Conservation (phyloP, 1,140 invertebrate genomes). For the Mamestra configurata region DNA sequence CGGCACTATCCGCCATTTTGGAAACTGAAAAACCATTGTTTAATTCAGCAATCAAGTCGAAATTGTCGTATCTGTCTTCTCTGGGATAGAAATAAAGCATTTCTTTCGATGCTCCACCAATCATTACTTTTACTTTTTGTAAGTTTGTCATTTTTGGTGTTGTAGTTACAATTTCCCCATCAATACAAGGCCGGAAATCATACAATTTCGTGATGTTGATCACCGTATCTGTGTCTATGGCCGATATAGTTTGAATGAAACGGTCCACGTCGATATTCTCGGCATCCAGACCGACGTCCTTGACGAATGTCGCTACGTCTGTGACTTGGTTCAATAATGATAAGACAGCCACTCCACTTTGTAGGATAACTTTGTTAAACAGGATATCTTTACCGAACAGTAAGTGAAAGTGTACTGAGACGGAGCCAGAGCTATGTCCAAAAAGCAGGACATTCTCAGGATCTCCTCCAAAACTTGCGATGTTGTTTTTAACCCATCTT, state of each 20-base stretch:
- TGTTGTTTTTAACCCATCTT: constrained; percentile 52
- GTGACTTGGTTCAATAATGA: neutral
- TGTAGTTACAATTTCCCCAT: neutral
- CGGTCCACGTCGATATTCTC: neutral
- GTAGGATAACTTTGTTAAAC: constrained; percentile 52
- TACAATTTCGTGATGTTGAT: constrained; percentile 4
- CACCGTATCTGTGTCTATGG: neutral
- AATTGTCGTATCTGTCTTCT: neutral
- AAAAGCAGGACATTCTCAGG: constrained; percentile 46
- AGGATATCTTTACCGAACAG: constrained; percentile 18
- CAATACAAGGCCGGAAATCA: neutral
- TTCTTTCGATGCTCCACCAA: neutral
- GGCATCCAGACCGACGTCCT: neutral
- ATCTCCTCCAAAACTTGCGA: constrained; percentile 49
- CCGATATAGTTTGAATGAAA: neutral
- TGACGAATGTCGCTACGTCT: constrained; percentile 1
- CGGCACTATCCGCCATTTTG: neutral
- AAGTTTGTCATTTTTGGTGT: constrained; percentile 9
- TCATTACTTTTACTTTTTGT: constrained; percentile 19
- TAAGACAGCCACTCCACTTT: constrained; percentile 17
- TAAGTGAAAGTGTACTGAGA: constrained; percentile 27
- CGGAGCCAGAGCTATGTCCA: constrained; percentile 48
- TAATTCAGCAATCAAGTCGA: neutral
- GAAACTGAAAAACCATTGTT: neutral
- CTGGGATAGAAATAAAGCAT: neutral